Evolutionary conservation across 2,888 invertebrate genomes (phyloP).

Genomic region (Micropterix aruncella): DNA sequence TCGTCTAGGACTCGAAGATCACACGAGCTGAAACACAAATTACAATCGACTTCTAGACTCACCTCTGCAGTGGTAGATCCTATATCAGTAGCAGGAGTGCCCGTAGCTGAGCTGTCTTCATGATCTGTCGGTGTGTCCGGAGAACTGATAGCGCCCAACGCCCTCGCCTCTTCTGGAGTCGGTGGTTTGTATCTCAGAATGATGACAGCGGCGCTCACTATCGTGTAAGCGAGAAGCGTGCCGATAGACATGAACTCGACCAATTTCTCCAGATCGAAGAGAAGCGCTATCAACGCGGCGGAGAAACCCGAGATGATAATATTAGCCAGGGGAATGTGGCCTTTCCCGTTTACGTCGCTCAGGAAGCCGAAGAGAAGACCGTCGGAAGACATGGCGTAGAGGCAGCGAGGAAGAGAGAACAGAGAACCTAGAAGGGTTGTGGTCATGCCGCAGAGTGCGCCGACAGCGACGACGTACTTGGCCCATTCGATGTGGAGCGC

Average conservation of each 20-base stretch:
- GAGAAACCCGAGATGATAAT: slow-evolving; percentile 61
- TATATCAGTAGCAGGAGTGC: slow-evolving; percentile 43
- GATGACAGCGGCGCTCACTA: slow-evolving; percentile 82
- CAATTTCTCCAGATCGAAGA: slow-evolving; percentile 78
- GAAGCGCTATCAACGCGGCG: slow-evolving; percentile 64
- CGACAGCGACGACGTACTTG: slow-evolving; percentile 69
- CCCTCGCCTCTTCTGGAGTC: slow-evolving; percentile 32
- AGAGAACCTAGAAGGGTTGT: slow-evolving; percentile 76
- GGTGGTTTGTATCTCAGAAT: slow-evolving; percentile 66
- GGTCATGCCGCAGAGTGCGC: slow-evolving; percentile 87
- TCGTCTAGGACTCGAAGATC: too few species aligned
- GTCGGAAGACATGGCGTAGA: slow-evolving; percentile 86
- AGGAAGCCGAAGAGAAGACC: slow-evolving; percentile 72
- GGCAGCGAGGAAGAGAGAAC: slow-evolving; percentile 71
- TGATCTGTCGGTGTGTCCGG: slow-evolving; percentile 38
- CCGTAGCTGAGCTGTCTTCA: slow-evolving; percentile 46
- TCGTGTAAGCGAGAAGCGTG: slow-evolving; percentile 76
- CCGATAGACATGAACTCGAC: slow-evolving; percentile 94
- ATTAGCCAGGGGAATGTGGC: slow-evolving; percentile 68
- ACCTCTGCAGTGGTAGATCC: slow-evolving; percentile 44
- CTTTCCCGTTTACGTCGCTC: slow-evolving; percentile 61
- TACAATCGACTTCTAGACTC: slow-evolving; percentile 9
- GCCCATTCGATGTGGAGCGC: slow-evolving; percentile 68
- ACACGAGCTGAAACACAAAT: too few species aligned
- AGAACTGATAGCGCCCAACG: slow-evolving; percentile 31